phyloP scores from a whole-genome alignment of 2,888 invertebrate species.

The Lomographa bimaculata region DNA sequence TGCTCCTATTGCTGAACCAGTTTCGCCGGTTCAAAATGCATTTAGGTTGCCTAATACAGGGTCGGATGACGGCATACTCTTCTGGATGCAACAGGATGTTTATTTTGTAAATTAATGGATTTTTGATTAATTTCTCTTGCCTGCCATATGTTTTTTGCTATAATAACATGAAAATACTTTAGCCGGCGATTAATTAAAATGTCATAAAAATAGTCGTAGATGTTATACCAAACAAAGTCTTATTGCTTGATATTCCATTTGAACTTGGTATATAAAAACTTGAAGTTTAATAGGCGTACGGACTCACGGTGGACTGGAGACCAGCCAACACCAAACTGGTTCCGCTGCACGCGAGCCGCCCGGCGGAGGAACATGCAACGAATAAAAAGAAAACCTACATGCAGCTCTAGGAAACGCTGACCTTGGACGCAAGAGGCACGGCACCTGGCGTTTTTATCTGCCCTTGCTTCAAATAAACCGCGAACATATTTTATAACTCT shows the following conservation, averaged over 20 bases:
- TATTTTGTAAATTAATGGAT: not conserved
- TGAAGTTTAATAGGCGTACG: slow-evolving; percentile 61
- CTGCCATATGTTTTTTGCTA: slow-evolving; percentile 10
- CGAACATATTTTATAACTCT: slow-evolving; percentile 70
- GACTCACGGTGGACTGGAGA: slow-evolving; percentile 68
- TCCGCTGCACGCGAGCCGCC: slow-evolving; percentile 77
- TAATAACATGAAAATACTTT: slow-evolving; percentile 15
- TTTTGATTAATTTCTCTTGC: not conserved
- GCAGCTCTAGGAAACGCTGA: slow-evolving; percentile 82
- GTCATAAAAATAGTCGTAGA: slow-evolving; percentile 37
- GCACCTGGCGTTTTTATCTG: slow-evolving; percentile 82
- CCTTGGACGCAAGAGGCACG: slow-evolving; percentile 76
- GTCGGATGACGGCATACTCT: slow-evolving; percentile 18
- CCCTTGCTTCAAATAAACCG: slow-evolving; percentile 76
- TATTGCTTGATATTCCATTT: slow-evolving; percentile 50
- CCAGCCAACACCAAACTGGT: slow-evolving; percentile 69
- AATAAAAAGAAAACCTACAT: slow-evolving; percentile 81
- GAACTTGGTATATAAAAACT: slow-evolving; percentile 57
- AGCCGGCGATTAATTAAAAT: slow-evolving; percentile 33
- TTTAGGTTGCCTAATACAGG: slow-evolving; percentile 38
- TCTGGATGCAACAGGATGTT: not conserved
- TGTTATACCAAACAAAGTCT: slow-evolving; percentile 38
- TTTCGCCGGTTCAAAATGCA: slow-evolving; percentile 53
- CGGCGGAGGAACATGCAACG: slow-evolving; percentile 74
- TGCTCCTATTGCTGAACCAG: slow-evolving; percentile 63